Evolutionary conservation across 2,797 vertebrate genomes (phyloP).

Genomic region (Oreochromis grahami): DNA sequence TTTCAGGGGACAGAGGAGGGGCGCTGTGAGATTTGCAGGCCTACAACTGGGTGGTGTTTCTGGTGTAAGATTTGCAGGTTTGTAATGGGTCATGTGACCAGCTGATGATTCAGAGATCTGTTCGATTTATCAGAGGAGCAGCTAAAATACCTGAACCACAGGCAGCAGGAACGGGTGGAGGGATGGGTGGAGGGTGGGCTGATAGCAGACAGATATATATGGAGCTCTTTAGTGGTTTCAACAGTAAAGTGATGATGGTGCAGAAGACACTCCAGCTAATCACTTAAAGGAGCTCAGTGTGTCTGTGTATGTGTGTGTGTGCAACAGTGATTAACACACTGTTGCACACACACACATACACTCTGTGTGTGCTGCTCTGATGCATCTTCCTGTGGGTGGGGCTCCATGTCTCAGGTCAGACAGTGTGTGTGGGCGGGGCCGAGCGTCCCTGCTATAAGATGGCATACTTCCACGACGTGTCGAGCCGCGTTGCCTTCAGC

Average conservation of each 20-base stretch:
- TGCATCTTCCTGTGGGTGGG: not conserved
- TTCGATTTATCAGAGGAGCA: not conserved
- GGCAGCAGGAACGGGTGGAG: not conserved
- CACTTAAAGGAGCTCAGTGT: slow-evolving; percentile 88
- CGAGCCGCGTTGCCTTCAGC: slow-evolving; percentile 86
- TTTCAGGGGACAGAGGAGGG: not conserved
- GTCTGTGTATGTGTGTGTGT: not conserved
- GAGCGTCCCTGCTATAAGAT: slow-evolving; percentile 89
- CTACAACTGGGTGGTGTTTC: not conserved
- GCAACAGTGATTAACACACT: slow-evolving; percentile 71
- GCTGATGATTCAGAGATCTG: not conserved
- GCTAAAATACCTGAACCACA: not conserved
- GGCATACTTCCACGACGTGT: slow-evolving; percentile 91
- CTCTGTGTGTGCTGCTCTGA: not conserved
- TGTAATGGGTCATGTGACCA: not conserved
- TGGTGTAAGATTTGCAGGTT: not conserved
- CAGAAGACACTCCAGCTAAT: slow-evolving; percentile 70
- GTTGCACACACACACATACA: not conserved
- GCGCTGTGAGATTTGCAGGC: not conserved
- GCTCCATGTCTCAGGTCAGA: slow-evolving; percentile 80
- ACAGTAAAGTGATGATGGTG: slow-evolving; percentile 78
- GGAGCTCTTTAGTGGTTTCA: slow-evolving; percentile 84
- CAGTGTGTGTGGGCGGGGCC: slow-evolving; percentile 80
- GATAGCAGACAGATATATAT: slow-evolving; percentile 58
- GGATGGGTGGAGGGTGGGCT: not conserved